Conservation (phyloP, 2,797 vertebrate species). For the Karalla daura region DNA sequence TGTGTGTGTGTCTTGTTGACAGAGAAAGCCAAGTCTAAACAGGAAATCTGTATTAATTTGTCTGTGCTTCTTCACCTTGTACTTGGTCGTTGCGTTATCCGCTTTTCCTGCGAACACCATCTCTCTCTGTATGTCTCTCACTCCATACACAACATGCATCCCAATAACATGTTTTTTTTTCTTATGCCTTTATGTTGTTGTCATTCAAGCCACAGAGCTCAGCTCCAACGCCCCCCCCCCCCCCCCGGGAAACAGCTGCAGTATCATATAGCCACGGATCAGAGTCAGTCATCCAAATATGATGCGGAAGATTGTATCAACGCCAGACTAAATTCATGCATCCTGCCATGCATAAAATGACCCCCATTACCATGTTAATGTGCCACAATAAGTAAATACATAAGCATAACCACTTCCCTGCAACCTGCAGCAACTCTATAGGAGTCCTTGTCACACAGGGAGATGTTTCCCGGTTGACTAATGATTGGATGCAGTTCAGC, state of each 20-base stretch:
- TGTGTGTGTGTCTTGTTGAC: background rate
- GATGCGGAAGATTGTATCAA: slow-evolving; percentile 23
- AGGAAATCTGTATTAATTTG: slow-evolving; percentile 43
- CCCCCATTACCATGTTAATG: slow-evolving; percentile 13
- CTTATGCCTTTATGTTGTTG: slow-evolving; percentile 36
- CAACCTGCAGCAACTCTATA: background rate
- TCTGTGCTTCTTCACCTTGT: background rate
- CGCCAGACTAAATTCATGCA: slow-evolving; percentile 14
- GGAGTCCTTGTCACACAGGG: background rate
- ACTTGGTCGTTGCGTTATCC: slow-evolving; percentile 39
- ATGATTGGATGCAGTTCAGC: background rate
- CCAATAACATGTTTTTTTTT: slow-evolving; percentile 48
- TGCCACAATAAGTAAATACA: background rate
- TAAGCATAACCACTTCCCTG: background rate
- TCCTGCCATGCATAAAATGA: slow-evolving; percentile 18
- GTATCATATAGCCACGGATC: slow-evolving; percentile 24
- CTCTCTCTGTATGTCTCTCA: slow-evolving; percentile 1
- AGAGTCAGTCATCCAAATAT: slow-evolving; percentile 36
- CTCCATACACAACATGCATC: slow-evolving; percentile 32
- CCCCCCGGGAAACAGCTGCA: background rate
- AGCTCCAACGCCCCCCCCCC: slow-evolving; percentile 12
- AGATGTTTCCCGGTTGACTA: background rate
- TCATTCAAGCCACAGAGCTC: slow-evolving; percentile 42
- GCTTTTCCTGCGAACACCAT: background rate
- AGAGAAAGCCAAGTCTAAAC: slow-evolving; percentile 3